Percentiles rank a stretch among this genome's conserved stretches.
Evolutionary conservation across 1,140 invertebrate species (phyloP).

Genomic region (Drosophila nannoptera): DNA sequence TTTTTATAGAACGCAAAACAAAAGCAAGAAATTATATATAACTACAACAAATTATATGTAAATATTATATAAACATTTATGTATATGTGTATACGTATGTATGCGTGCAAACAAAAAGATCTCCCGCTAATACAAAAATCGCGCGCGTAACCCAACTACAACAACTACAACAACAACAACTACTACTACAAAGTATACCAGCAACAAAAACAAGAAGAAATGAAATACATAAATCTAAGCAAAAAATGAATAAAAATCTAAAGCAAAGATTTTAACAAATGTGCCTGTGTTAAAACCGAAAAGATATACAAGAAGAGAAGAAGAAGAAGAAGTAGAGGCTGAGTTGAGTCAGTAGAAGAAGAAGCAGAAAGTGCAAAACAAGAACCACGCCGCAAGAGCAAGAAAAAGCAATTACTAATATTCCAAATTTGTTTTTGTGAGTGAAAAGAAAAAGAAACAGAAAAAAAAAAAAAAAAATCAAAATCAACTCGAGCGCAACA

Average conservation of each 20-base stretch:
- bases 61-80: slow-evolving; percentile 71
- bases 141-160: slow-evolving; percentile 53
- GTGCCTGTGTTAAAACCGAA: slow-evolving; percentile 74
- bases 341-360: not conserved
- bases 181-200: slow-evolving; percentile 59
- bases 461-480: slow-evolving; percentile 30
- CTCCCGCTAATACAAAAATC: slow-evolving; percentile 48
- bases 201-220: slow-evolving; percentile 49
- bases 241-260: slow-evolving; percentile 42
- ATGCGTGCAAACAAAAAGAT: slow-evolving; percentile 44
- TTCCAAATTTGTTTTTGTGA: slow-evolving; percentile 57
- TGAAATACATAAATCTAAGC: slow-evolving; percentile 60
- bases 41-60: slow-evolving; percentile 51
- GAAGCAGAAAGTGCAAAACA: slow-evolving; percentile 2
- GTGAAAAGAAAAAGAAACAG: slow-evolving; percentile 43
- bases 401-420: slow-evolving; percentile 16
- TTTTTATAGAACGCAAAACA: slow-evolving; percentile 68
- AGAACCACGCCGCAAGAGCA: slow-evolving; percentile 18
- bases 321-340: slow-evolving; percentile 18
- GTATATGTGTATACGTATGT: slow-evolving; percentile 26
- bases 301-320: slow-evolving; percentile 29
- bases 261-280: slow-evolving; percentile 67
- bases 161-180: slow-evolving; percentile 40
- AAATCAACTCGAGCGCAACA: slow-evolving; percentile 13
- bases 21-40: slow-evolving; percentile 14